A percentile compares a stretch with the other conserved stretches of the same genome.
Evolutionary conservation across 53 echinoderm and acorn worm species (phyloP).

Genomic region (Mesocentrotus franciscanus): DNA sequence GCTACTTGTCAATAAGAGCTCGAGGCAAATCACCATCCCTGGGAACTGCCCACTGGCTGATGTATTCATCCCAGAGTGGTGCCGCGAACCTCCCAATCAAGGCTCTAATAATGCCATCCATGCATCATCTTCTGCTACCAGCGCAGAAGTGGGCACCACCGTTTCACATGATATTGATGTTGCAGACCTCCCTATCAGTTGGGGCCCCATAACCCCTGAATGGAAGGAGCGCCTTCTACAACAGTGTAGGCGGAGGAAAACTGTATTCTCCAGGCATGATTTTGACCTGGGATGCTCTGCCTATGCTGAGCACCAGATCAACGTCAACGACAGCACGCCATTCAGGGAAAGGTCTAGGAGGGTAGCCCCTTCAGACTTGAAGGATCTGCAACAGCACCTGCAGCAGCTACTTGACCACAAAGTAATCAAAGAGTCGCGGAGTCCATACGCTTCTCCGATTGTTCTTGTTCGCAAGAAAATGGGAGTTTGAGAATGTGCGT

Average conservation of each 20-base stretch:
- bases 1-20: neutral
- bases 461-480: slow-evolving; percentile 25
- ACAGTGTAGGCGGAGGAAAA: slow-evolving; percentile 19
- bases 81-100: neutral
- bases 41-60: neutral
- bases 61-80: slow-evolving; percentile 61
- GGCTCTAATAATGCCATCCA: neutral
- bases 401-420: slow-evolving; percentile 67
- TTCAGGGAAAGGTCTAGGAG: slow-evolving; percentile 76
- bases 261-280: slow-evolving; percentile 71
- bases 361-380: slow-evolving; percentile 67
- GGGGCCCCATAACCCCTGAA: slow-evolving; percentile 71
- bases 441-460: slow-evolving; percentile 69
- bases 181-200: slow-evolving; percentile 64
- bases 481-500: slow-evolving; percentile 2
- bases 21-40: neutral
- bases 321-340: slow-evolving; percentile 71
- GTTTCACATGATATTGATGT: neutral
- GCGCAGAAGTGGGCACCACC: neutral
- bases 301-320: slow-evolving; percentile 71
- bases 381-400: slow-evolving; percentile 72
- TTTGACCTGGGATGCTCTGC: slow-evolving; percentile 75
- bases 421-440: slow-evolving; percentile 73
- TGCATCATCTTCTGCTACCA: neutral
- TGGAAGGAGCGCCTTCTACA: slow-evolving; percentile 62